Conservation (phyloP, 2,113 vertebrate genomes). For the Hyaena hyaena region DNA sequence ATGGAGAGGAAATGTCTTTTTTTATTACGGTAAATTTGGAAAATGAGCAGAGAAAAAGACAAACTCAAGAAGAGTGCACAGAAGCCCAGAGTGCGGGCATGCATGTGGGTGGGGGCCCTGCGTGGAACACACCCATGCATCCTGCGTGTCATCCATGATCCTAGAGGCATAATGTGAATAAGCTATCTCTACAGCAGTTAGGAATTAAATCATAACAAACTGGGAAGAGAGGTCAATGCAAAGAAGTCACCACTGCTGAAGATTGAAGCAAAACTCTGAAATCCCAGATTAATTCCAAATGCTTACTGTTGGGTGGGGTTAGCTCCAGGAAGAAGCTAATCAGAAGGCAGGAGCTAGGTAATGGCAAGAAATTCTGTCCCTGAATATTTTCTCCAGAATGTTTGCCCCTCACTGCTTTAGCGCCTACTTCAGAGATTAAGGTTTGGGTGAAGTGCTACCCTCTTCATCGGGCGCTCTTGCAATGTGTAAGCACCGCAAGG, state of each 20-base stretch:
- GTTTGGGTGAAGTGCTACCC: not conserved
- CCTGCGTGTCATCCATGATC: not conserved
- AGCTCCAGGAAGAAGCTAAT: not conserved
- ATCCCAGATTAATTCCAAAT: not conserved
- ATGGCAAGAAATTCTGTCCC: not conserved
- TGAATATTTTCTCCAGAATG: accelerated
- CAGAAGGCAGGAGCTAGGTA: not conserved
- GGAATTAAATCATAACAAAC: not conserved
- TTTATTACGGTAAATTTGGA: not conserved
- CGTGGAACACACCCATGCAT: not conserved
- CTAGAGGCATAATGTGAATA: not conserved
- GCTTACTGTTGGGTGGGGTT: not conserved
- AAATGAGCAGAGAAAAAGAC: not conserved
- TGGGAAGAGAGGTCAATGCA: not conserved
- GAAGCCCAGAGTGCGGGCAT: not conserved
- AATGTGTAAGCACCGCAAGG: not conserved
- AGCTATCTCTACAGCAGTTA: too few relatives aligned
- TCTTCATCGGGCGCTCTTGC: not conserved
- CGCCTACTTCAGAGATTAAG: not conserved
- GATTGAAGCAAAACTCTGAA: not conserved
- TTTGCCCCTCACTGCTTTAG: too few relatives aligned
- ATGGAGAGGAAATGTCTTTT: not conserved
- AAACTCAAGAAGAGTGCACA: not conserved
- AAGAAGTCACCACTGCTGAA: too few relatives aligned
- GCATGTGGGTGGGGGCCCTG: not conserved